A percentile compares a stretch with the other conserved stretches of the same genome.
Evolutionary conservation across 2,113 vertebrate genomes (phyloP).

Genomic region (Sinosuthora webbiana): DNA sequence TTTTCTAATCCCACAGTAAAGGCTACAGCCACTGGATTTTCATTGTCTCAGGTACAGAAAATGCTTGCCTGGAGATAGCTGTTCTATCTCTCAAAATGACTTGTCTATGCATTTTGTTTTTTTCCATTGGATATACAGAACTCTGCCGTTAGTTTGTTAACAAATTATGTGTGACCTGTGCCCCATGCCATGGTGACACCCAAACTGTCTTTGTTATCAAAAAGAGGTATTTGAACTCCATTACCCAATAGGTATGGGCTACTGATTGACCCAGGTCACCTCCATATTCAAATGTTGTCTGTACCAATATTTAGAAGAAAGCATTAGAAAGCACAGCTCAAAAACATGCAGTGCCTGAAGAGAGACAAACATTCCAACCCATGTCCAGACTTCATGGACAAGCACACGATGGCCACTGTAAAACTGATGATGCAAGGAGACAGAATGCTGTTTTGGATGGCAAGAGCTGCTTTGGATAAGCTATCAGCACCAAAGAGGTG

Average conservation of each 20-base stretch:
- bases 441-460: background rate
- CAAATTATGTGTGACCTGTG: background rate
- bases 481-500: background rate
- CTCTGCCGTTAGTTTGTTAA: background rate
- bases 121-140: background rate
- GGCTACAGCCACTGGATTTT: background rate
- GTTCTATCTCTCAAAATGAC: background rate
- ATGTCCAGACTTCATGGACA: background rate
- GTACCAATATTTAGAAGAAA: background rate
- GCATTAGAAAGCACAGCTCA: background rate
- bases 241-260: background rate
- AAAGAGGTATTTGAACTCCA: background rate
- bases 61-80: background rate
- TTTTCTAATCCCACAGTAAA: background rate
- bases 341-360: background rate
- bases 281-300: background rate
- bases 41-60: background rate
- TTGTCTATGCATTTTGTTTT: background rate
- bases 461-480: background rate
- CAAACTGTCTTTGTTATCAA: background rate
- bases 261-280: background rate
- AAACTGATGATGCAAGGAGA: background rate
- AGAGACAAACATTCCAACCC: background rate
- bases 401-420: background rate
- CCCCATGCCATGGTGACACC: rapidly evolving